Conservation (phyloP, 1,140 invertebrate species). For the Bombus balteatus region DNA sequence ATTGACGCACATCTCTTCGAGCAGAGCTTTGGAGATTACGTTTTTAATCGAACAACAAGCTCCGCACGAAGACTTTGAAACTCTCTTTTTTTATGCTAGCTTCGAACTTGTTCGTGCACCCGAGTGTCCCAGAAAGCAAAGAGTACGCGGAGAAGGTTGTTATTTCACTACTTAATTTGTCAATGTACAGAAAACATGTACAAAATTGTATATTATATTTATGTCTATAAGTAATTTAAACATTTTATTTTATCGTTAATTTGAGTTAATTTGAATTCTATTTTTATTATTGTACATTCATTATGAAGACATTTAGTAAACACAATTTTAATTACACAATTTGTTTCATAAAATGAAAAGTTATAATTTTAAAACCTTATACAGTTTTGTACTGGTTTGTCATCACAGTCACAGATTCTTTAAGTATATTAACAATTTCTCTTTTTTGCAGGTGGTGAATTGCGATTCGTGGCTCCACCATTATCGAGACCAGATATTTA, state of each 20-base stretch:
- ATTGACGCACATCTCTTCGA: conserved; percentile 86
- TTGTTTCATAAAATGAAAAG: background rate
- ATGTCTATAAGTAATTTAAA: background rate
- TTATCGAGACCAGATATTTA: conserved; percentile 85
- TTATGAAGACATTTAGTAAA: no score
- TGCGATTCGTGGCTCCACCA: conserved; percentile 85
- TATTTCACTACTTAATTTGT: background rate
- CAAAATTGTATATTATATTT: background rate
- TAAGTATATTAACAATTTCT: background rate
- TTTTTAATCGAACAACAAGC: conserved; percentile 86
- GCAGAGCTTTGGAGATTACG: conserved; percentile 85
- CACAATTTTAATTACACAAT: background rate
- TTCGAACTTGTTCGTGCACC: conserved; percentile 86
- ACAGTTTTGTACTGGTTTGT: background rate
- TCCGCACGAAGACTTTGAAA: conserved; percentile 87
- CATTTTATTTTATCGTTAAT: background rate
- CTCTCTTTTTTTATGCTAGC: conserved; percentile 87
- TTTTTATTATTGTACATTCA: no score
- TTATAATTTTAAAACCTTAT: background rate
- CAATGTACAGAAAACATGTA: background rate
- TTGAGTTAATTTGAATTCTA: background rate
- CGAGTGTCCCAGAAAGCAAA: conserved; percentile 86
- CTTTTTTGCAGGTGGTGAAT: conserved; percentile 82
- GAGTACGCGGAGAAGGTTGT: conserved; percentile 84
- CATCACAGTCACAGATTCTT: background rate